Evolutionary conservation across 2,888 invertebrate species (phyloP), one percentile per base, ranked within the genome.

Genomic region (Ditylenchus weischeri): DNA sequence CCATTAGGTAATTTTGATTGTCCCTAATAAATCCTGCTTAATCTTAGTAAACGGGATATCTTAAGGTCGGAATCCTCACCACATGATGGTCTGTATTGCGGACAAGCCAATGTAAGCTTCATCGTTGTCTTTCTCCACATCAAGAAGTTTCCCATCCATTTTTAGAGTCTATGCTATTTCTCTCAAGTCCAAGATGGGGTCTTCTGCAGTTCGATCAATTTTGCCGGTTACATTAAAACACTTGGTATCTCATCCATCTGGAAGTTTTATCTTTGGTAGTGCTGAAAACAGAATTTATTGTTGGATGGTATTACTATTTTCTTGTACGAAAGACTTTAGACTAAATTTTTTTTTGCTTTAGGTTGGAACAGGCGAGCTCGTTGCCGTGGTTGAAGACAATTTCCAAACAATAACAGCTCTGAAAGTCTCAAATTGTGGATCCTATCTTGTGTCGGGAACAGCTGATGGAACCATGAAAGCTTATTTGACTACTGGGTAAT

Each of bases 381-480:
- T 76, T 18, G 69, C 77, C 1, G 72, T 75, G 1, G 66, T 69
- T 21, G 77, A 78, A 57, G 78, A 73, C 19, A 77, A 78, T 66
- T 76, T 78, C 62, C 79, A 78, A 57, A 63, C 66, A 21, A 73
- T 79, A 19, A 72, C 74, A 5, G 65, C 65, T 43, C 59, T 79
- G 13, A 69, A 51, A 18, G 62, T 79, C 3, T 74, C 76, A 0
- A 64, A 71, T 15, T 77, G 78, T 58, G 77, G 75, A 47, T 71
- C 75, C 2, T 68, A 74, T 63, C 62, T 79, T 48, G 69, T 76
- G 47, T 70, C 75, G 8, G 67, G 73, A 11, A 74, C 76, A 11
- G 69, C 72, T 50, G 79, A 79, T 64, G 79, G 79, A 47, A 66
- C 70, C 5, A 64, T 78, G 23, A 72, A 76, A 54, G 76, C 75